phyloP scores from a whole-genome alignment of 2,888 invertebrate species.

The Ennomos quercinarius region DNA sequence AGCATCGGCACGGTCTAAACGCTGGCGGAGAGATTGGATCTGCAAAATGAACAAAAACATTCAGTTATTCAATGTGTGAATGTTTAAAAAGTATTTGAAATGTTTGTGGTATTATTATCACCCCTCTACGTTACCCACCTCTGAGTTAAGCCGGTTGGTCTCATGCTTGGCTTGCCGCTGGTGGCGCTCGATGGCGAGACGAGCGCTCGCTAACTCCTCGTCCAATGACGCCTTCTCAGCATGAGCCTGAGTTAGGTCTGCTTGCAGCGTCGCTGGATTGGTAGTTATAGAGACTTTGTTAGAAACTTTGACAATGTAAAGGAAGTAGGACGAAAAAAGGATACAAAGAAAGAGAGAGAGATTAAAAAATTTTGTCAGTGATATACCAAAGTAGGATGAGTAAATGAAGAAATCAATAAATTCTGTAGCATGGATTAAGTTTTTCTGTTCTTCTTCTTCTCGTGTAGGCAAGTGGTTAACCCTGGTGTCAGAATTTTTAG shows the following conservation, averaged over 20 bases:
- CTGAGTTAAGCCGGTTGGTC: conserved; percentile 89
- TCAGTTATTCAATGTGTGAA: neutral
- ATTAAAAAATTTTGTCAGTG: too few species aligned
- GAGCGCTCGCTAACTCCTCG: conserved; percentile 90
- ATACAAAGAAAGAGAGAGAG: too few species aligned
- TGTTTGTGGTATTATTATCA: too few species aligned
- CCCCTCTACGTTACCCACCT: conserved; percentile 71
- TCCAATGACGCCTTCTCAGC: conserved; percentile 92
- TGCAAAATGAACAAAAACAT: conserved; percentile 39
- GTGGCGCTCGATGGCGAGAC: conserved; percentile 88
- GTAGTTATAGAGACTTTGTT: neutral
- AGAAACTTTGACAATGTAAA: too few species aligned
- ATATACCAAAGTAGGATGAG: too few species aligned
- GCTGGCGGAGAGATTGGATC: conserved; percentile 89
- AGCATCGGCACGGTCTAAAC: conserved; percentile 92
- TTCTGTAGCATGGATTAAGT: too few species aligned
- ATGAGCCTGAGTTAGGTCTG: conserved; percentile 90
- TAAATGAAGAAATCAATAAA: too few species aligned
- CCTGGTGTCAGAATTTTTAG: too few species aligned
- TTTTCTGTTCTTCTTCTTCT: too few species aligned
- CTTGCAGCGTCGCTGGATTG: conserved; percentile 88
- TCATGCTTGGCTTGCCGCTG: conserved; percentile 92
- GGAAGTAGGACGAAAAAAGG: too few species aligned
- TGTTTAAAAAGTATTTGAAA: too few species aligned
- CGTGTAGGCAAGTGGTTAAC: too few species aligned